Percentiles rank a stretch among this genome's conserved stretches.
phyloP scores from a whole-genome alignment of 2,888 invertebrate genomes.

The Bombyx huttoni region DNA sequence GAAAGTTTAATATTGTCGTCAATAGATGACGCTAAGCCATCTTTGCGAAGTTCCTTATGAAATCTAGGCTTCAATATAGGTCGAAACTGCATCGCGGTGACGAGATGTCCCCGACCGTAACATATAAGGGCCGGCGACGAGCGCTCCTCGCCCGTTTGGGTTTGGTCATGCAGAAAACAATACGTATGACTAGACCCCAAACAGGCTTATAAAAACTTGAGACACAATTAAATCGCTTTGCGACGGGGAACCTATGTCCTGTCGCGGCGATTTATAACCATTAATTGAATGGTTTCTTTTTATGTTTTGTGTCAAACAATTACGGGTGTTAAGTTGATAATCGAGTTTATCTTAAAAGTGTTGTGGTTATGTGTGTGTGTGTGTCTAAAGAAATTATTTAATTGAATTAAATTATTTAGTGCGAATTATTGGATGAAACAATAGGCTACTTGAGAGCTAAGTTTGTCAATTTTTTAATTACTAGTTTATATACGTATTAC shows the following conservation, averaged over 20 bases:
- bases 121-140: background rate
- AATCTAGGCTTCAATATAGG: background rate
- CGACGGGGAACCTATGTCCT: background rate
- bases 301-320: background rate
- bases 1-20: background rate
- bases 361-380: background rate
- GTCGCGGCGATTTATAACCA: background rate
- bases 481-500: background rate
- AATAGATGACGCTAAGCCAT: background rate
- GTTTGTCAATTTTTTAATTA: background rate
- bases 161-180: background rate
- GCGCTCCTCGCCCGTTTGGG: background rate
- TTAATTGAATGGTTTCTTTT: background rate
- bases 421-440: background rate
- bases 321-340: background rate
- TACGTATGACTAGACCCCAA: background rate
- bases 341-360: background rate
- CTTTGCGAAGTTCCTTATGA: background rate
- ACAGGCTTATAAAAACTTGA: background rate
- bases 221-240: background rate
- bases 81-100: background rate
- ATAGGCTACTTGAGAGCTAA: background rate
- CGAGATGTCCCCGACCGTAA: background rate
- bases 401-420: too few relatives aligned
- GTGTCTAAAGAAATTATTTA: background rate